These are phyloP conservation scores for Agriopis marginaria DNA, from an alignment of 2,888 invertebrate species.

Conservation along the genomic window DNA sequence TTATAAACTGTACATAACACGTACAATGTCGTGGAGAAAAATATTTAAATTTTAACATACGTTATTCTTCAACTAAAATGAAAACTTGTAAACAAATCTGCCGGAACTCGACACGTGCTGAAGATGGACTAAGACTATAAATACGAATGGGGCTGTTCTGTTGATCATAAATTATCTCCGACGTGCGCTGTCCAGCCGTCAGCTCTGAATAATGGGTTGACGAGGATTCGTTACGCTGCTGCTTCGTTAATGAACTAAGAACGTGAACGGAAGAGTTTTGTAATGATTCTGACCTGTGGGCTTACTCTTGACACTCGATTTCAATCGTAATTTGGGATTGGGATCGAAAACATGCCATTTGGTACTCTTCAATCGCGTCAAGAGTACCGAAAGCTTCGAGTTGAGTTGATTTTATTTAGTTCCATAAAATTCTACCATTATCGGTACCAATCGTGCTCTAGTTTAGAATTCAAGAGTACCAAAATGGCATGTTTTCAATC, in stretches of 20 bases:
- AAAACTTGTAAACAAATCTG: slow-evolving; percentile 9
- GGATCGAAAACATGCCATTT: no score
- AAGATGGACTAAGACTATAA: slow-evolving; percentile 5
- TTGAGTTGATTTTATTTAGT: no score
- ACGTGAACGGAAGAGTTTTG: not conserved
- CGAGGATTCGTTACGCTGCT: slow-evolving; percentile 7
- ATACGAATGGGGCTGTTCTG: slow-evolving; percentile 2
- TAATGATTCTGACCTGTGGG: no score
- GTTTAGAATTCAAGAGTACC: no score
- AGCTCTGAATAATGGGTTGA: slow-evolving; percentile 11
- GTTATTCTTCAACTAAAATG: not conserved
- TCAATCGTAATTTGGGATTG: no score
- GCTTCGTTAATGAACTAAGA: not conserved
- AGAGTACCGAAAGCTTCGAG: no score
- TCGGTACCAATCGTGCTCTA: no score
- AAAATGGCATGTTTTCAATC: no score
- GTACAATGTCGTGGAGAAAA: not conserved
- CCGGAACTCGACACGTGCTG: slow-evolving; percentile 2
- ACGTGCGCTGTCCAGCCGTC: slow-evolving; percentile 6
- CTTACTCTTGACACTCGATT: no score
- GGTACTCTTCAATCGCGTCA: no score
- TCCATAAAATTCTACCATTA: no score
- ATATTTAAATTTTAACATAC: not conserved
- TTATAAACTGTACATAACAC: not conserved
- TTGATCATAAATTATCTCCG: slow-evolving; percentile 8